Evolutionary conservation across 2,113 vertebrate species (phyloP).

Genomic region (Turdus rufiventris): DNA sequence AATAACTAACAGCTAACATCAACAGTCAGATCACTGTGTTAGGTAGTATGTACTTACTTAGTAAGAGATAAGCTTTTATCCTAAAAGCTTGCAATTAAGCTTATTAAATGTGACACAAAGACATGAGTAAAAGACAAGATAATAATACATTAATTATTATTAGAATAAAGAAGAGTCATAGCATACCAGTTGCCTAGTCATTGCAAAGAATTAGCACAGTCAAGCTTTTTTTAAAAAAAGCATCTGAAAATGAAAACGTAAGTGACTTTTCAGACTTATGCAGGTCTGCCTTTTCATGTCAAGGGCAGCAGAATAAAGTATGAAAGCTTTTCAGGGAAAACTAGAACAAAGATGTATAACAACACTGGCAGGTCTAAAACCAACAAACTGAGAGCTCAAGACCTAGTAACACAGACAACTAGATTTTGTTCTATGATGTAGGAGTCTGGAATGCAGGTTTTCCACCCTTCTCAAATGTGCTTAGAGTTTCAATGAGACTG

Average conservation of each 20-base stretch:
- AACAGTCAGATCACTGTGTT: conserved; percentile 5
- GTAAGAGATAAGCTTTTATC: conserved; percentile 11
- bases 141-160: conserved; percentile 51
- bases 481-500: background rate
- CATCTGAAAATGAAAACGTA: background rate
- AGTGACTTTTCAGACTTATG: background rate
- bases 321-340: background rate
- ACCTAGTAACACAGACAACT: background rate
- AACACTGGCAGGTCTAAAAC: background rate
- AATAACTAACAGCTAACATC: background rate
- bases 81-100: conserved; percentile 50
- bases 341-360: background rate
- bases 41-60: background rate
- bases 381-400: background rate
- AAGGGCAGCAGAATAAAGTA: background rate
- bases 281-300: background rate
- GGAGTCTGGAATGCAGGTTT: background rate
- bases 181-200: conserved; percentile 57
- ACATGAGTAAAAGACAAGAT: conserved; percentile 37
- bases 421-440: background rate
- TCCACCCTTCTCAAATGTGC: background rate
- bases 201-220: conserved; percentile 1
- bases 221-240: background rate
- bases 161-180: conserved; percentile 45
- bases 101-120: conserved; percentile 34